Percentiles rank a stretch among this genome's conserved stretches.
These are phyloP conservation scores for Vultur gryphus DNA, from an alignment of 2,797 vertebrate species.

Conservation along the genomic window DNA sequence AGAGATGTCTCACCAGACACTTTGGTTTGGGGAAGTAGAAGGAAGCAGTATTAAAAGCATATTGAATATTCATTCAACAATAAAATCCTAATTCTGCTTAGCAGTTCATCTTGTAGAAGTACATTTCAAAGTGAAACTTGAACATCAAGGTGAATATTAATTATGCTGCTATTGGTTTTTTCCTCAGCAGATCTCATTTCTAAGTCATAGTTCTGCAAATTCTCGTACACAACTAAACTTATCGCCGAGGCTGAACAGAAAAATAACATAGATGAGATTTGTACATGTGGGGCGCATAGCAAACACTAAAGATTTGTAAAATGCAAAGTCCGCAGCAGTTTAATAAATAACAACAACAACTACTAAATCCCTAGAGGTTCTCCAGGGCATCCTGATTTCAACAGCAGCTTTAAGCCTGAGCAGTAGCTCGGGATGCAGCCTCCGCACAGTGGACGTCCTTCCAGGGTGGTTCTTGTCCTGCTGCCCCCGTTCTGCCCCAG, in stretches of 20 bases:
- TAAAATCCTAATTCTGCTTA: conserved; percentile 23
- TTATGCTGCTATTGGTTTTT: neutral
- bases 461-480: too few species aligned
- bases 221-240: neutral
- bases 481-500: fast-evolving
- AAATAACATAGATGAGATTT: neutral
- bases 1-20: neutral
- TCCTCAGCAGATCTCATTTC: neutral
- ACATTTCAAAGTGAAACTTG: conserved; percentile 9
- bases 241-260: neutral
- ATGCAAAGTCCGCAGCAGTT: neutral
- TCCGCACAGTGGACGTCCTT: fast-evolving
- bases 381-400: neutral
- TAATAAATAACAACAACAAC: neutral
- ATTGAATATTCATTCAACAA: conserved; percentile 38
- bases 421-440: neutral
- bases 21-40: neutral
- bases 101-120: neutral
- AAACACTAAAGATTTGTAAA: neutral
- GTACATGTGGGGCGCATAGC: neutral
- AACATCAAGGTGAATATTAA: conserved; percentile 30
- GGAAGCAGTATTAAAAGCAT: neutral
- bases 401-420: too few species aligned
- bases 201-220: neutral
- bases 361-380: neutral